Evolutionary conservation across 2,113 vertebrate genomes (phyloP), one percentile per base, ranked within the genome.

Genomic region (Ammodytes marinus): DNA sequence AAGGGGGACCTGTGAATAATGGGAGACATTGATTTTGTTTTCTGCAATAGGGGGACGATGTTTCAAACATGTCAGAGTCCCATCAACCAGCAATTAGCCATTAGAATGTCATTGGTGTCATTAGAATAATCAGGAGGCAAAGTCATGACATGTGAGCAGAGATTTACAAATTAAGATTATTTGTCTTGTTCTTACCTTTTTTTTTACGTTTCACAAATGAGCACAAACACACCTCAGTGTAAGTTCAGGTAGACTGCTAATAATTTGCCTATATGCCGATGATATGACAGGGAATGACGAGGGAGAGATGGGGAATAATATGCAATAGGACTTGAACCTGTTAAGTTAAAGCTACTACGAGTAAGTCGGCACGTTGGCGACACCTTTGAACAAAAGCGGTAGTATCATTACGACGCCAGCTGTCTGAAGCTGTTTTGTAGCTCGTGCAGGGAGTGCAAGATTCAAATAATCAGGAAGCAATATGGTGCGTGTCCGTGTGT

Each of bases 51-150:
- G 63, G n/a, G 6, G 37, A 60, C 70, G 58, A 67, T 82, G 10
- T 4, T 14, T 57, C 73, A 71, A 57, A 82, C 45, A n/a, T 68
- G 75, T 82, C 63, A 45, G 17, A 66, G 66, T n/a, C 15, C 69
- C 68, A 43, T 80, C 55, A 77, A 76, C 80, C 59, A 68, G 42
- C 64, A 71, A 50, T 70, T 68, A 77, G 13, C 55, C 27, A 27
- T 27, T 27, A 27, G 27, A 27, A 27, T 27, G 27, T 27, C 27
- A 27, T 42, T 6, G 4, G 54, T 71, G 63, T 4, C 17, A 35
- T 81, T 69, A 57, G 43, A 40, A 64, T 4, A 27, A 43, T 63
- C 45, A 55, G 8, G 40, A 27, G 14, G 57, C 37, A 60, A 46
- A 61, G 4, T 42, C 8, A n/a, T 69, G 49, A 64, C 58, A 58